Evolutionary conservation across 37 sponge, comb jelly and placozoan genomes (phyloP).

Genomic region (Diacarnus erythraeanus): DNA sequence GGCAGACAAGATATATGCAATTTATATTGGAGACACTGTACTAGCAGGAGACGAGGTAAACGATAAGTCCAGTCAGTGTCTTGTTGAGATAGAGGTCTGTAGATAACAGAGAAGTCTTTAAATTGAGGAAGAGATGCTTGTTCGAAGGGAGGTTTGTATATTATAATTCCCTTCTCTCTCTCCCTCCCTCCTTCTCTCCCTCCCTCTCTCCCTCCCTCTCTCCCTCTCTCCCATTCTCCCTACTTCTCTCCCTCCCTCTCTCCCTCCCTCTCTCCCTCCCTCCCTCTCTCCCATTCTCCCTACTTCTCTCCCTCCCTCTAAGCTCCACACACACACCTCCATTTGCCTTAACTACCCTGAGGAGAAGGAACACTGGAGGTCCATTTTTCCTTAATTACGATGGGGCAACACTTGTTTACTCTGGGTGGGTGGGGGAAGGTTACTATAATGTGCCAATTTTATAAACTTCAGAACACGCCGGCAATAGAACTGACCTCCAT

Average conservation of each 20-base stretch:
- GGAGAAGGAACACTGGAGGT: too few species aligned
- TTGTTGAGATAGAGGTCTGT: too few species aligned
- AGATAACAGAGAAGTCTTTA: too few species aligned
- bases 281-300: constrained; percentile 13
- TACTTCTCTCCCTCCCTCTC: constrained; percentile 43
- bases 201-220: constrained; percentile 43
- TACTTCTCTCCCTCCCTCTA: constrained; percentile 32
- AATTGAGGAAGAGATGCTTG: too few species aligned
- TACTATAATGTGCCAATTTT: too few species aligned
- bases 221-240: constrained; percentile 33
- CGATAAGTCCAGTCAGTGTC: too few species aligned
- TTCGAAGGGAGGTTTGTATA: too few species aligned
- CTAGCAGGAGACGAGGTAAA: constrained; percentile 62
- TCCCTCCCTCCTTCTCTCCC: constrained; percentile 41
- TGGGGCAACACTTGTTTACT: too few species aligned
- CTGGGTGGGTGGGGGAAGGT: too few species aligned
- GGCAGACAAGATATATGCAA: constrained; percentile 64
- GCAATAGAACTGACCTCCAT: constrained; percentile 63
- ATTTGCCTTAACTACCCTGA: too few species aligned
- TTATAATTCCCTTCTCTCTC: constrained; percentile 44
- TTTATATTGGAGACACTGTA: constrained; percentile 94
- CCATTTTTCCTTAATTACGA: too few species aligned
- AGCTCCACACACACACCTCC: too few species aligned
- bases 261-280: constrained; percentile 43
- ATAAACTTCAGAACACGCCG: constrained; percentile 38